Conservation (phyloP, 30 jellyfish, hydroid and myxozoan genomes). For the Mastigias papua region DNA sequence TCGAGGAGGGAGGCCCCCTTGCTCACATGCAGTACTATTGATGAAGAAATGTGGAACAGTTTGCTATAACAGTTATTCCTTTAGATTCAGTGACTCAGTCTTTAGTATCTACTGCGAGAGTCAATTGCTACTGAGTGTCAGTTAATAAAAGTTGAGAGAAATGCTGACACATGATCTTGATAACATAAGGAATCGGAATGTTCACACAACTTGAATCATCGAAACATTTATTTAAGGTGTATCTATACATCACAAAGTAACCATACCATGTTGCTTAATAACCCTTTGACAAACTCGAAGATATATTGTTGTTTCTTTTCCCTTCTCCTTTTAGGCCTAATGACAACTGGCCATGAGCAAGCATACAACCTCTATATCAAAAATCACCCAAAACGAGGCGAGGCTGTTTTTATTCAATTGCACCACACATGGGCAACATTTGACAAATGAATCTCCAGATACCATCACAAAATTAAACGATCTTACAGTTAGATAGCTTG, state of each 20-base stretch:
- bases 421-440: conserved; percentile 22
- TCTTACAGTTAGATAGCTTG: background rate
- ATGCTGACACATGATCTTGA: no score
- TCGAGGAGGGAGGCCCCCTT: no score
- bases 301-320: background rate
- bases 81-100: no score
- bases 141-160: no score
- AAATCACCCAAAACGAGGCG: background rate
- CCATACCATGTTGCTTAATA: background rate
- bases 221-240: no score
- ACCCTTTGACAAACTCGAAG: background rate
- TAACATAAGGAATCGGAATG: no score
- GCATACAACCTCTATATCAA: conserved; percentile 47
- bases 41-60: no score
- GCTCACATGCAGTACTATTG: no score
- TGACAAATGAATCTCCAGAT: background rate
- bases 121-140: no score
- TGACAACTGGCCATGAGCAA: conserved; percentile 39
- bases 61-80: no score
- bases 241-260: background rate
- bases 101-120: no score
- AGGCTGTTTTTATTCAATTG: background rate
- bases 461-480: background rate
- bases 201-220: no score
- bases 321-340: background rate